Evolutionary conservation across 2,113 vertebrate genomes (phyloP).

Genomic region (Corythornis cristatus): DNA sequence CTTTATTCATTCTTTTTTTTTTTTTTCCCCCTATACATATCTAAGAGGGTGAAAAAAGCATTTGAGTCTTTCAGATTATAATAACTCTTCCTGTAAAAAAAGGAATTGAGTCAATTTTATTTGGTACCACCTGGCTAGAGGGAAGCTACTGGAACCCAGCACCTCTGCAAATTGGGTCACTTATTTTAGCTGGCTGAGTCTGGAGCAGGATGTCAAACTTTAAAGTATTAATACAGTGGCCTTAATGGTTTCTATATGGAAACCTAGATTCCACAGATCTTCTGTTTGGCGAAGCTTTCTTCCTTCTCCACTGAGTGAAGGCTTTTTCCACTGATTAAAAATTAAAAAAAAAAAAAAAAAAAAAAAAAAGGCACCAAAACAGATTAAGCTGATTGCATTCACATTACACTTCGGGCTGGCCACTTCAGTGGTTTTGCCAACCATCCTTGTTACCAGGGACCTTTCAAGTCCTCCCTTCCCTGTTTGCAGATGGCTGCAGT

Average conservation of each 20-base stretch:
- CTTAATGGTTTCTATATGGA: constrained; percentile 58
- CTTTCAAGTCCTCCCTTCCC: background rate
- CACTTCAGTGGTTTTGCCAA: background rate
- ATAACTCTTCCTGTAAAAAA: background rate
- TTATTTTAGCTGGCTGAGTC: constrained; percentile 47
- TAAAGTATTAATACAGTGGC: constrained; percentile 19
- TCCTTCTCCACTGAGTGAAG: background rate
- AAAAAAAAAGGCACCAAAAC: background rate
- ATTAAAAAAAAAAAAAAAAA: background rate
- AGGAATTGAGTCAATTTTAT: constrained; percentile 1
- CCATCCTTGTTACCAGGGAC: background rate
- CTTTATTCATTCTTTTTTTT: background rate
- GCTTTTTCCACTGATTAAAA: background rate
- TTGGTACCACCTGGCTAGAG: background rate
- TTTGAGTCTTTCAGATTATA: background rate
- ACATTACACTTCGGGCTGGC: background rate
- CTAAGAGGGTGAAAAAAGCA: background rate
- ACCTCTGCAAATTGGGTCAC: constrained; percentile 46
- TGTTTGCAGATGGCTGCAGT: accelerated
- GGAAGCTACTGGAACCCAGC: background rate
- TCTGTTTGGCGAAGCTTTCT: constrained; percentile 36
- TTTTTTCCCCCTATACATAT: background rate
- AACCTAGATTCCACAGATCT: constrained; percentile 24
- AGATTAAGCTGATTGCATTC: constrained; percentile 14
- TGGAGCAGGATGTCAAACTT: constrained; percentile 61